Evolutionary conservation across 2,888 invertebrate species (phyloP), one percentile per base, ranked within the genome.

Genomic region (Phytoseiulus persimilis): DNA sequence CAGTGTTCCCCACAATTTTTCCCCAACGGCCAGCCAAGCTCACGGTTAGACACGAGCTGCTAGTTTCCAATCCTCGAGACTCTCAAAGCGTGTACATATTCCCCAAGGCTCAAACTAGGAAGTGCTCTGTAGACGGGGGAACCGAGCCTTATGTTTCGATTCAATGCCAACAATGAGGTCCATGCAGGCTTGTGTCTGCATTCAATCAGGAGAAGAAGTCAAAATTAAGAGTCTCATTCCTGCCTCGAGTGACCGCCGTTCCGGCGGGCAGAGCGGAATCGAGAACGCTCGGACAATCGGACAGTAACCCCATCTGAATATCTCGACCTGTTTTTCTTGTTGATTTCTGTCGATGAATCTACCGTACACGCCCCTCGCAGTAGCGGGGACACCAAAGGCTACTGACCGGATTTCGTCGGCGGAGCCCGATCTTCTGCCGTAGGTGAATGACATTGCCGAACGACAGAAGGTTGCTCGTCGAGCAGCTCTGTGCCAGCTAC

Each of bases 341-440:
- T 65, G 65, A 65, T 65, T 65, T 65, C 18, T 65, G 5, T 14
- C 65, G 65, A 65, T 23, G 65, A 65, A 65, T 65, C 65, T 65
- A 3, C 65, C 65, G 65, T 65, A 65, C 65, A 65, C 65, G 65
- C 65, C 65, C 65, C 65, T 65, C 65, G 65, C 65, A 65, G 65
- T 65, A 65, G 65, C 65, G 18, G 28, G 18, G 65, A 28, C 65
- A 65, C 65, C 65, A 65, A 65, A 65, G 65, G 65, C 65, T 65
- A 65, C 65, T 65, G 65, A 65, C 65, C 65, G 65, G 65, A 65
- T 65, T 65, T 65, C 65, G 65, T 65, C 65, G 65, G 65, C 65
- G 65, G 5, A 65, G 65, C 65, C 9, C 65, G 65, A 65, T 65
- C 65, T 65, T 65, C 65, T 65, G 65, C 65, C 28, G 65, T 65